Conservation (phyloP, 2,888 invertebrate species). For the Bellardia bayeri region DNA sequence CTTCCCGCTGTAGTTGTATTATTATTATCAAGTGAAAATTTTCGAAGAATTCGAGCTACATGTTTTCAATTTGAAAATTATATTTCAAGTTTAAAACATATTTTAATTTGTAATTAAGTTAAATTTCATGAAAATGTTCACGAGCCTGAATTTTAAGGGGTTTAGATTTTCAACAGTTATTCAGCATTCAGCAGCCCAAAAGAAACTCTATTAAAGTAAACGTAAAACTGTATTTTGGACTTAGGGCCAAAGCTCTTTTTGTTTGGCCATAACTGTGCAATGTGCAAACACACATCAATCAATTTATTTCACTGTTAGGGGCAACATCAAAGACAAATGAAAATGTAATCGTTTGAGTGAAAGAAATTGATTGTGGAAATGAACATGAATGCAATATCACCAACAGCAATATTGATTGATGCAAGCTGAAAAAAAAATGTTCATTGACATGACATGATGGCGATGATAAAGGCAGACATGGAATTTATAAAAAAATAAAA, state of each 20-base stretch:
- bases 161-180: no score
- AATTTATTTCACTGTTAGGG: background rate
- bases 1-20: no score
- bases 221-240: no score
- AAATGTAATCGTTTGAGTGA: constrained; percentile 27
- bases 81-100: no score
- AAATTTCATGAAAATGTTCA: no score
- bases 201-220: no score
- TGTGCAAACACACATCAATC: constrained; percentile 39
- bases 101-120: no score
- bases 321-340: constrained; percentile 25
- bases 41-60: no score
- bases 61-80: no score
- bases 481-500: background rate
- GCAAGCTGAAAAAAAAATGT: background rate
- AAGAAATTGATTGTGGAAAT: constrained; percentile 35
- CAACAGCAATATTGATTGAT: constrained; percentile 16
- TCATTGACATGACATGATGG: background rate
- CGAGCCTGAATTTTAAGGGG: no score
- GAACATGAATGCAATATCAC: constrained; percentile 18
- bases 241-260: background rate
- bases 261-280: background rate
- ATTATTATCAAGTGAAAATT: no score
- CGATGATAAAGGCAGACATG: background rate
- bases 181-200: no score